Conservation (phyloP, 2,797 vertebrate genomes). For the Emydoidea blandingii region DNA sequence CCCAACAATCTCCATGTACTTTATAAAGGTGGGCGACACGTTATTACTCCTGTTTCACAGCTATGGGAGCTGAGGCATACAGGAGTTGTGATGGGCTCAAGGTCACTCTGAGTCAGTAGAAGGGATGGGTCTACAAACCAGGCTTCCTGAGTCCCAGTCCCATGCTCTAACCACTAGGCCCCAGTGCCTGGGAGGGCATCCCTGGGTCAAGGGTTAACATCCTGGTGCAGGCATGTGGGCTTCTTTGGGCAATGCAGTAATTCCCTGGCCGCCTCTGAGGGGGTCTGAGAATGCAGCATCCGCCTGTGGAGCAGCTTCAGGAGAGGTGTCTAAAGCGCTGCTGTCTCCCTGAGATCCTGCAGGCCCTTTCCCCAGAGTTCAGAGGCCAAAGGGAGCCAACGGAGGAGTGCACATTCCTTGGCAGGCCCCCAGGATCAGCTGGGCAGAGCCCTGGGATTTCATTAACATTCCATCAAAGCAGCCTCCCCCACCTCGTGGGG, state of each 20-base stretch:
- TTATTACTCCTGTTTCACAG: neutral
- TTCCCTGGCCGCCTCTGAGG: neutral
- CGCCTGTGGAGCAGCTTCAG: neutral
- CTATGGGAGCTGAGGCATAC: neutral
- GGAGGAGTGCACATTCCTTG: neutral
- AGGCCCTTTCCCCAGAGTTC: neutral
- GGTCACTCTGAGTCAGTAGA: neutral
- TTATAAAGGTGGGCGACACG: neutral
- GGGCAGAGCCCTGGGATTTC: neutral
- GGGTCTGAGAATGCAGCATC: neutral
- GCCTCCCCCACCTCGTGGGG: neutral
- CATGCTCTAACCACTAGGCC: neutral
- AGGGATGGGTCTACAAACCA: neutral
- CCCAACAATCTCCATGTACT: neutral
- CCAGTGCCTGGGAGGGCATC: neutral
- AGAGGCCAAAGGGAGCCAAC: neutral
- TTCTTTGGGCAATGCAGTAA: neutral
- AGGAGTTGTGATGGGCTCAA: neutral
- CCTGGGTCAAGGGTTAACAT: neutral
- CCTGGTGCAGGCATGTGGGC: no score
- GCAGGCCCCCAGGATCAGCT: neutral
- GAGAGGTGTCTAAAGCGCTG: neutral
- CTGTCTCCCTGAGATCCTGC: neutral
- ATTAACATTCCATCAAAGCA: neutral
- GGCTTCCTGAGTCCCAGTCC: neutral